Percentiles rank a stretch among this genome's conserved stretches.
phyloP scores from a whole-genome alignment of 2,113 vertebrate species.

The Leptodactylus fuscus region DNA sequence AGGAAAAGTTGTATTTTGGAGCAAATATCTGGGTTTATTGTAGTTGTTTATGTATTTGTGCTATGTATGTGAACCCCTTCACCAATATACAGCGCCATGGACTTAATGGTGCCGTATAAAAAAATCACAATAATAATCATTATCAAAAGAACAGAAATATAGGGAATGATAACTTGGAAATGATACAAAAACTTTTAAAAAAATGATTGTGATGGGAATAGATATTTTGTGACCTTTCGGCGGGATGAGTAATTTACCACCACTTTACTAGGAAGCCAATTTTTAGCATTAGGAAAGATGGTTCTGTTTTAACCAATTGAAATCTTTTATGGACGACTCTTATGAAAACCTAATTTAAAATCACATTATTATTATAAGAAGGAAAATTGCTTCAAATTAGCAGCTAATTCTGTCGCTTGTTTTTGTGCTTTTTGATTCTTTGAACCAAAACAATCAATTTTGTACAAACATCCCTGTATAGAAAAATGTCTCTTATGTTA shows the following conservation, averaged over 20 bases:
- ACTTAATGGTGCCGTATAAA: no score
- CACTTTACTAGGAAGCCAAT: neutral
- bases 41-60: no score
- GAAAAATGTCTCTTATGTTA: no score
- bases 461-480: neutral
- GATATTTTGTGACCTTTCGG: neutral
- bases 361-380: neutral
- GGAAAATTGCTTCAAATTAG: neutral
- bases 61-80: no score
- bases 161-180: no score
- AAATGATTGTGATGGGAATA: no score
- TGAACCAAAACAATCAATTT: neutral
- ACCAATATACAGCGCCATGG: no score
- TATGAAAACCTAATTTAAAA: neutral
- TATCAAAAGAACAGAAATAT: no score
- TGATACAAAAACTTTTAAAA: no score
- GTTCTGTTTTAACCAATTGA: neutral
- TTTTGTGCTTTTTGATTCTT: neutral
- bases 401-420: neutral
- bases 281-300: neutral
- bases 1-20: no score
- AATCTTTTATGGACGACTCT: neutral
- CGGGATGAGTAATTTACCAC: neutral
- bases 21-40: no score
- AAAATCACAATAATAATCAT: no score